Conservation (phyloP, 53 echinoderm and acorn worm genomes). For the Apostichopus leukothele region DNA sequence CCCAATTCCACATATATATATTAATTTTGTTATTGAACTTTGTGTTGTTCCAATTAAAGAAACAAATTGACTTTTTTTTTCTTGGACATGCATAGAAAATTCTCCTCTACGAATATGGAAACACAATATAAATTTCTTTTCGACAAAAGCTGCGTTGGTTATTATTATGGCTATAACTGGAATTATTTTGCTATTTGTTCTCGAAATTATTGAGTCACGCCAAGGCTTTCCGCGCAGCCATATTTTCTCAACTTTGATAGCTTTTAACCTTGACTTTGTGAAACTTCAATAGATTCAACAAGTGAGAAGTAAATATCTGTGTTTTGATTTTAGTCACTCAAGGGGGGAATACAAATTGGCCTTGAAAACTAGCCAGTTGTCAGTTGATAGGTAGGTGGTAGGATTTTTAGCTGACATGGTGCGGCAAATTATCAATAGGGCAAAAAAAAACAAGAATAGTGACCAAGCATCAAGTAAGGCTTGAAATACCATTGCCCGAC, state of each 20-base stretch:
- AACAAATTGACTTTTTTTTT: too few relatives aligned
- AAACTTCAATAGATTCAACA: neutral
- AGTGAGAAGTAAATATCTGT: neutral
- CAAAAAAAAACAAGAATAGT: neutral
- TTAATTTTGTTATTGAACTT: too few relatives aligned
- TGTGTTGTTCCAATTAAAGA: too few relatives aligned
- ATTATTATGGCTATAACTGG: too few relatives aligned
- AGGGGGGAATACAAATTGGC: neutral
- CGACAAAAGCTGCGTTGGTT: too few relatives aligned
- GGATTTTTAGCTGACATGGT: neutral
- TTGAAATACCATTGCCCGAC: neutral
- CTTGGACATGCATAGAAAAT: too few relatives aligned
- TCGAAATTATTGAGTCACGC: too few relatives aligned
- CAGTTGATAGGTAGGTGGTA: neutral
- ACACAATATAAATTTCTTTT: too few relatives aligned
- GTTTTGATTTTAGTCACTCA: neutral
- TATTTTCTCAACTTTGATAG: neutral
- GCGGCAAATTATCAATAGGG: neutral
- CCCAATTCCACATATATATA: too few relatives aligned
- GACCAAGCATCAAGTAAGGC: neutral
- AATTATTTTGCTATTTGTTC: too few relatives aligned
- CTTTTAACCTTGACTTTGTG: neutral
- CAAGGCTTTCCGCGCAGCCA: too few relatives aligned
- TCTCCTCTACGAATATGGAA: too few relatives aligned
- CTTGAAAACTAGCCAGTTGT: neutral